Conservation (phyloP, 1,140 invertebrate species). For the Drosophila insularis region DNA sequence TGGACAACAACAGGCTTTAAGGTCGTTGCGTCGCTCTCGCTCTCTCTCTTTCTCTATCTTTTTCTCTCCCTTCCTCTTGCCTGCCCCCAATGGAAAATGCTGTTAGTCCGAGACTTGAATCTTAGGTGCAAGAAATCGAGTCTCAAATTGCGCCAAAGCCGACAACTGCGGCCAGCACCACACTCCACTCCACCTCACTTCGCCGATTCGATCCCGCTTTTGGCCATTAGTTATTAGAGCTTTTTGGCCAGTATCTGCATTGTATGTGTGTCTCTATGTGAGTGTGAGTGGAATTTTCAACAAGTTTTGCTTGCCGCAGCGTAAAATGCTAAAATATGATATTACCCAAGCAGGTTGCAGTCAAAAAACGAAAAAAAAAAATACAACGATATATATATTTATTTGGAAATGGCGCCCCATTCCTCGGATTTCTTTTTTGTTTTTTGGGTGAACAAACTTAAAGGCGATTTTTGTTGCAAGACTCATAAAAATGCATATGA, state of each 20-base stretch:
- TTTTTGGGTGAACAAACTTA: constrained; percentile 61
- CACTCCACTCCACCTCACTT: neutral
- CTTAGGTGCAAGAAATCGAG: constrained; percentile 71
- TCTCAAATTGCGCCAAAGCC: constrained; percentile 64
- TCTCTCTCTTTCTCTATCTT: neutral
- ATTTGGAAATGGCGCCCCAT: constrained; percentile 60
- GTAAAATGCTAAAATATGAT: constrained; percentile 71
- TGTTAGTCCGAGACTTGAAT: constrained; percentile 33
- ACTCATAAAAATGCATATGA: constrained; percentile 40
- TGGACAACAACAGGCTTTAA: constrained; percentile 32
- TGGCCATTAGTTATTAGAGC: constrained; percentile 71
- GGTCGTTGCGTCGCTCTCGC: constrained; percentile 34
- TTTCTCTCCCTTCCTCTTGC: neutral
- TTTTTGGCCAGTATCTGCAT: constrained; percentile 44
- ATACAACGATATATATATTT: constrained; percentile 35
- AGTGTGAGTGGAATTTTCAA: constrained; percentile 59
- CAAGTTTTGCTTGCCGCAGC: constrained; percentile 55
- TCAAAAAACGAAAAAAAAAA: constrained; percentile 31
- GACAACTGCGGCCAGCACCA: constrained; percentile 38
- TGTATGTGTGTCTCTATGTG: constrained; percentile 31
- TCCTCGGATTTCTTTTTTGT: constrained; percentile 38
- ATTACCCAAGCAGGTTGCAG: constrained; percentile 74
- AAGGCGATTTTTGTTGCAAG: constrained; percentile 35
- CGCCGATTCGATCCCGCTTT: constrained; percentile 38
- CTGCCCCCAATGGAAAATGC: neutral